Base-by-base conservation (phyloP, 2,888 invertebrate species). In the Ischnura elegans region DNA sequence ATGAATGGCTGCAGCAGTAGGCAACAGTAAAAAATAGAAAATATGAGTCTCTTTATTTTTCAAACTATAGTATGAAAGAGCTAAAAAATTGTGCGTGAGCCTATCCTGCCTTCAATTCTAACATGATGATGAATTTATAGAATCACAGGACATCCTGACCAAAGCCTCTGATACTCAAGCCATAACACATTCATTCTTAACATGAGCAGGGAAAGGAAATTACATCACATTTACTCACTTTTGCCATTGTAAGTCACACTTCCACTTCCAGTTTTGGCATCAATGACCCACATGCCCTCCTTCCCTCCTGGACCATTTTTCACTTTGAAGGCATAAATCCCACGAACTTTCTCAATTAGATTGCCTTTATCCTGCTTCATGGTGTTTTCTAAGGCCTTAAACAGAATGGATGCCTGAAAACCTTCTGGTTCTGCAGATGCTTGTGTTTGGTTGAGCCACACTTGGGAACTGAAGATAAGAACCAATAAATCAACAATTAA, bases 201-300 rank as follows among this genome's bases (percentile, higher is more conserved):
- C 6, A 84, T 84, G 19, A 5, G 0, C 46, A 45, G 19, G 25
- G 3, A 43, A 43, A 43, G 21, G 45, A 86, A 19, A n/a, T 86
- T 55, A 36, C n/a, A n/a, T n/a, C n/a, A 8, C 76, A 85, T 76
- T 76, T 29, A 47, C 94, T 94, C 95, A 97, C 96, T 96, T 95
- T 96, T 97, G 66, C 98, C 98, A 95, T 98, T 98, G 95, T 97
- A 98, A 29, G 97, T 97, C 10, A 99, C 97, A 94, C 97, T 97
- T n/a, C 99, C 99, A 95, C 97, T 98, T 94, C 99, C 99, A 94
- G 97, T 97, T 96, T 98, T 99, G 19, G 98, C 98, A 96, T 99
- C 98, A 45, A 99, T 98, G 3, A 99, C 97, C 99, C 99, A 99
- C 95, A 97, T 98, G 0, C 98, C 99, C 95, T 98, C 98, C 46